Base-by-base conservation (phyloP, 2,113 vertebrate genomes). In the Xyliphius kryptos region DNA sequence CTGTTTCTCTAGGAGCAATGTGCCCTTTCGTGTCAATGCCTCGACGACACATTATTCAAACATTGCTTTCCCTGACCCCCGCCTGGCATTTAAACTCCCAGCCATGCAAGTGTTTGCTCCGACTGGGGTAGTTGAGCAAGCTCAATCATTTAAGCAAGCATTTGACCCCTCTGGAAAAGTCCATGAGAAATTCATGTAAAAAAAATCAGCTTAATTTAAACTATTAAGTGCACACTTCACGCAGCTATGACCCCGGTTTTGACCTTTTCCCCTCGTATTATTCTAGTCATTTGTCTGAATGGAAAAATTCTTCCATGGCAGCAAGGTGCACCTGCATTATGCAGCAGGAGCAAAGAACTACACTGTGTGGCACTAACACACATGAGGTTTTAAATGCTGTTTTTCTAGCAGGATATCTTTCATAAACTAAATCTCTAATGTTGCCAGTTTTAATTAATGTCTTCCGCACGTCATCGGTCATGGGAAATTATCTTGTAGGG, bases 61-160 rank as follows among this genome's bases (percentile, higher is more conserved):
- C 56, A 78, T 85, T 86, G 87, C 84, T 87, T 86, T 78, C 68
- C 79, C 81, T 90, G 88, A 91, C 86, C 87, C 87, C 84, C 79
- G 85, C 81, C 85, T 89, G 84, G 81, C 86, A 90, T 88, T 90
- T 89, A 88, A 81, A 89, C 87, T 89, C 85, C 83, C 85, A 72
- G 86, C 79, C 85, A 83, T 85, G 82, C 71, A 21, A 78, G 79
- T 81, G 90, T 88, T 88, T 85, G 87, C 81, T 85, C 81, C 82
- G 78, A 80, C 85, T 77, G 79, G 83, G 84, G 86, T 72, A 78
- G 78, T 80, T 85, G 82, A 79, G 87, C 79, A 83, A 54, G 63
- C 66, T 81, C 85, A 87, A 88, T 85, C 76, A 76, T 81, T 88
- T 82, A 86, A 82, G 87, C 81, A 83, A 66, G 55, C 64, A 32